Evolutionary conservation across 2,888 invertebrate species (phyloP).

Genomic region (Omphaloscelis lunosa): DNA sequence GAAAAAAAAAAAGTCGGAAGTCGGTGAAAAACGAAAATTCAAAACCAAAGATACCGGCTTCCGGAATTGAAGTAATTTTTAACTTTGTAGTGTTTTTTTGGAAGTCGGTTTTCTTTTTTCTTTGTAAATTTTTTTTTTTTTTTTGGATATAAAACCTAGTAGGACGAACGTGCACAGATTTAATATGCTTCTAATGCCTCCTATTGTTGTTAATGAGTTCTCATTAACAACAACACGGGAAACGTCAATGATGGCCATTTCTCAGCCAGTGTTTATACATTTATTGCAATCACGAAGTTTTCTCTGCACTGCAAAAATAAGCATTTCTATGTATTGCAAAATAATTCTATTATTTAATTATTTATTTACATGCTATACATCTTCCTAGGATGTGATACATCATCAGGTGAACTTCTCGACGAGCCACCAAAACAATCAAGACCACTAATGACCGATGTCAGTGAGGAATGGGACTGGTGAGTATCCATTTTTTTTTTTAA

Average conservation of each 20-base stretch:
- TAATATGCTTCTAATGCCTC: neutral
- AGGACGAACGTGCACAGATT: neutral
- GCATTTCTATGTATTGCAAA: neutral
- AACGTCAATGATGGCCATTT: neutral
- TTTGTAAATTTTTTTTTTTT: too few species aligned
- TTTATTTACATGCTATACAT: neutral
- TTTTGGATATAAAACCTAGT: neutral
- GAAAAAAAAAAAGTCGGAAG: too few species aligned
- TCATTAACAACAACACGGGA: too few species aligned
- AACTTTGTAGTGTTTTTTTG: too few species aligned
- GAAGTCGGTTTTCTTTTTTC: too few species aligned
- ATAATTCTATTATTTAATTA: neutral
- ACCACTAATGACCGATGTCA: conserved; percentile 79
- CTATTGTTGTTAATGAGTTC: neutral
- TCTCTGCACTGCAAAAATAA: too few species aligned
- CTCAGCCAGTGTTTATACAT: neutral
- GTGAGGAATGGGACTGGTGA: conserved; percentile 88
- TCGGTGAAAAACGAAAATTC: too few species aligned
- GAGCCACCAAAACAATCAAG: conserved; percentile 75
- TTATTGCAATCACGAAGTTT: neutral
- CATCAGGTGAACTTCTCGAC: conserved; percentile 82
- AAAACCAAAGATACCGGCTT: too few species aligned
- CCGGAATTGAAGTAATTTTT: too few species aligned
- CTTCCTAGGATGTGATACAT: conserved; percentile 81
- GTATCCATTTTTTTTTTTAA: conserved; percentile 46